Base-by-base conservation (phyloP, 2,113 vertebrate genomes). In the Morone chrysops region DNA sequence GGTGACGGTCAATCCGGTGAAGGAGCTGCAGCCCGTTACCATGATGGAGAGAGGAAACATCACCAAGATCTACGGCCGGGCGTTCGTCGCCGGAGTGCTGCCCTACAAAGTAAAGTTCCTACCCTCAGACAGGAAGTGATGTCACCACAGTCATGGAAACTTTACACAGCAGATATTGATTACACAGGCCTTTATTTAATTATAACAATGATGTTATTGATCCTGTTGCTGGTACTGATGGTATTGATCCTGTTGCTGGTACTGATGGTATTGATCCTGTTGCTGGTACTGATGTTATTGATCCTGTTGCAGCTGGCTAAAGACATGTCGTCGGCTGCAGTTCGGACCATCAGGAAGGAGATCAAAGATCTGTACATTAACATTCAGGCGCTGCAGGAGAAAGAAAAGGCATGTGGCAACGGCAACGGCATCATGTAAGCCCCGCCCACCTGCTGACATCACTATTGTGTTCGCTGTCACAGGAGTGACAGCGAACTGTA, bases 381-480 rank as follows among this genome's bases (percentile, higher is more conserved):
- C 90, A 97, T 99, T 77, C 96, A 97, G 84, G 75, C 97, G 10
- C 89, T 98, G 76, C 96, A 97, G 92, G 98, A 99, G 90, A 95
- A 96, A 56, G 96, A 97, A 10, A 95, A 95, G 75, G 97, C 98
- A 3, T 94, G 82, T 68, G 98, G 97, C 22, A 99, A 95, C 53
- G 98, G 97, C 36, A 99, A 94, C 62, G 98, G 98, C 78, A 98
- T 99, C 87, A 99, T 99, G 98, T 99, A 89, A 97, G 90, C 57
- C 36, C 62, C 48, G 3, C 53, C 57, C 66, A 69, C 75, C n/a
- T 4, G 1, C 3, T 66, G 75, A 63, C 66, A 56, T 81, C 73
- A 53, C 38, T 7, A 0, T 51, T 41, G 0, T 1, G 0, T 14
- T 66, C 51, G 14, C 31, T 31, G 31, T 31, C 31, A 31, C 31